Percentiles rank a stretch among this genome's conserved stretches.
These are phyloP conservation scores for Drosophila sproati DNA, from an alignment of 1,140 invertebrate species.

Conservation along the genomic window DNA sequence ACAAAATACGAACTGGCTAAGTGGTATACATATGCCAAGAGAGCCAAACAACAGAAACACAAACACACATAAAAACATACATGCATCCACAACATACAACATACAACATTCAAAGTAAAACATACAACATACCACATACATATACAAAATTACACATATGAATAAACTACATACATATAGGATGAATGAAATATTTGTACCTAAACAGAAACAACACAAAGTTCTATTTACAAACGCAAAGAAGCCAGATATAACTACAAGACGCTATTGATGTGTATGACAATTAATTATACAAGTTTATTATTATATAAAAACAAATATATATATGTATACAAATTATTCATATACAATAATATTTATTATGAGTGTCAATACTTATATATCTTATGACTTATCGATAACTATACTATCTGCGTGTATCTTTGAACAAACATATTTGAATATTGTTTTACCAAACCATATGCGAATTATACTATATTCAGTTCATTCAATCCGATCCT, in stretches of 20 bases:
- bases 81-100: conserved; percentile 14
- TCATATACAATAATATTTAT: conserved; percentile 65
- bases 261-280: conserved; percentile 76
- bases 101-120: conserved; percentile 10
- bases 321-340: conserved; percentile 50
- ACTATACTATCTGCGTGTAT: conserved; percentile 49
- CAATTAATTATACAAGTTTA: conserved; percentile 80
- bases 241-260: conserved; percentile 19
- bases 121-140: conserved; percentile 24
- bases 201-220: conserved; percentile 48
- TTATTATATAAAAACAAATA: conserved; percentile 35
- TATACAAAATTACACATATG: conserved; percentile 36
- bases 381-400: conserved; percentile 35
- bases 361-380: conserved; percentile 55
- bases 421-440: conserved; percentile 38
- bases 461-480: conserved; percentile 45
- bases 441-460: conserved; percentile 78
- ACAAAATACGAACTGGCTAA: conserved; percentile 56
- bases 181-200: conserved; percentile 69
- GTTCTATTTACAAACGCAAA: conserved; percentile 65
- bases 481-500: conserved; percentile 37
- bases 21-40: conserved; percentile 72
- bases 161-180: conserved; percentile 19
- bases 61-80: conserved; percentile 9
- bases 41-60: conserved; percentile 14